Conservation (phyloP, 2,113 vertebrate genomes). For the Albula glossodonta region DNA sequence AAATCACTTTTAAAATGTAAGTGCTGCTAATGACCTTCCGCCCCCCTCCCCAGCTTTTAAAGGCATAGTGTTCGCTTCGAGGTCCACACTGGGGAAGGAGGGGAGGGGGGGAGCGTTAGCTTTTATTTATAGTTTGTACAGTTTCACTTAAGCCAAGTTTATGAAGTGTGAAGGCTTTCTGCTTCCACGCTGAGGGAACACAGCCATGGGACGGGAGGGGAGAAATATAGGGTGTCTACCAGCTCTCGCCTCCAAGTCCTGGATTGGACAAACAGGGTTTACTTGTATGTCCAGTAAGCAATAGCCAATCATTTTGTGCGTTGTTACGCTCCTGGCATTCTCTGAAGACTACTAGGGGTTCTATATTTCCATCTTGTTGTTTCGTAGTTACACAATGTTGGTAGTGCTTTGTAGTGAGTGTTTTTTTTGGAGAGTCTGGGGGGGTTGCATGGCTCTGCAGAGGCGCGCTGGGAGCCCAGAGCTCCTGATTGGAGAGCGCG, state of each 20-base stretch:
- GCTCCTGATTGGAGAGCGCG: conserved; percentile 84
- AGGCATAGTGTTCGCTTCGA: background rate
- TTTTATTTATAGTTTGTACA: conserved; percentile 18
- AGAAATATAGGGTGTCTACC: conserved; percentile 8
- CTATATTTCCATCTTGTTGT: background rate
- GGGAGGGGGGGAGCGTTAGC: background rate
- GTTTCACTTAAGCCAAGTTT: conserved; percentile 3
- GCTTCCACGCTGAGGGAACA: background rate
- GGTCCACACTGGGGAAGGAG: conserved; percentile 42
- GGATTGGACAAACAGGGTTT: background rate
- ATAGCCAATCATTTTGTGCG: background rate
- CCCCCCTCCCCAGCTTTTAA: conserved; percentile 42
- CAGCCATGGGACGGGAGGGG: background rate
- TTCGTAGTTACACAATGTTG: background rate
- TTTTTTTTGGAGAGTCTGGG: background rate
- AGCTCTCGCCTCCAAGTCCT: background rate
- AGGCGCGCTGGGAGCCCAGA: conserved; percentile 71
- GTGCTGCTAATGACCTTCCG: conserved; percentile 59
- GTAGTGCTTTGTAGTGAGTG: background rate
- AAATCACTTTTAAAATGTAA: conserved; percentile 49
- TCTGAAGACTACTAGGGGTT: background rate
- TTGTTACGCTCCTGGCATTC: background rate
- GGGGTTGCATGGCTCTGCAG: conserved; percentile 33
- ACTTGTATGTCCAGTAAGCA: background rate
- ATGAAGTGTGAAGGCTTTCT: conserved; percentile 9